phyloP scores from a whole-genome alignment of 2,113 vertebrate species.

The Brienomyrus brachyistius region DNA sequence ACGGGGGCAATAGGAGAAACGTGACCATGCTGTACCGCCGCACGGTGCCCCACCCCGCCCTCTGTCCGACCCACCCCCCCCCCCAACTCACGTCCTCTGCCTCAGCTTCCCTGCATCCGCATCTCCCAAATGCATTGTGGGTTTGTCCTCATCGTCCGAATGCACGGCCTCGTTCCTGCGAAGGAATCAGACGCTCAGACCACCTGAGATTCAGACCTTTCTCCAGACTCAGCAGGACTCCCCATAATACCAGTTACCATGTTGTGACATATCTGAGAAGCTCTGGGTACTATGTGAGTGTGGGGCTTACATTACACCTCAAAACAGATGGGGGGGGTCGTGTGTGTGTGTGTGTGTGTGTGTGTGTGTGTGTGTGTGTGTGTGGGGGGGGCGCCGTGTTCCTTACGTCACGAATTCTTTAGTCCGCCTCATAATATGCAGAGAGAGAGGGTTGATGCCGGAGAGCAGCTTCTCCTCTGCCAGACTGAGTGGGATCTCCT shows the following conservation, averaged over 20 bases:
- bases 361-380: too few relatives aligned
- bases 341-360: too few relatives aligned
- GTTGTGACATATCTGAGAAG: background rate
- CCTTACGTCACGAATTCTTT: conserved; percentile 95
- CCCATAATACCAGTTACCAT: background rate
- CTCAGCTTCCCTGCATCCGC: conserved; percentile 88
- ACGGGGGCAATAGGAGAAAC: background rate
- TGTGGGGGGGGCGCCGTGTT: background rate
- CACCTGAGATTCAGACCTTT: background rate
- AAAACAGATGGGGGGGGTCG: background rate
- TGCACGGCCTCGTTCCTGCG: conserved; percentile 84
- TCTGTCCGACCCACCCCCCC: background rate
- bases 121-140: conserved; percentile 73
- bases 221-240: background rate
- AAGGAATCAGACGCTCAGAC: conserved; percentile 27
- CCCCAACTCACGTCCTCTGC: conserved; percentile 84
- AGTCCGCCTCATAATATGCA: conserved; percentile 97
- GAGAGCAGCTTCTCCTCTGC: conserved; percentile 94
- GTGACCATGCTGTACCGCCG: background rate
- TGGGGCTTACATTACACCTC: background rate
- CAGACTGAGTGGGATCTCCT: conserved; percentile 94
- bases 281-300: background rate
- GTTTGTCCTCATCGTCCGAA: conserved; percentile 94
- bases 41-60: background rate
- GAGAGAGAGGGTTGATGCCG: conserved; percentile 93